phyloP scores from a whole-genome alignment of 2,888 invertebrate genomes.

The Andrena marginata region DNA sequence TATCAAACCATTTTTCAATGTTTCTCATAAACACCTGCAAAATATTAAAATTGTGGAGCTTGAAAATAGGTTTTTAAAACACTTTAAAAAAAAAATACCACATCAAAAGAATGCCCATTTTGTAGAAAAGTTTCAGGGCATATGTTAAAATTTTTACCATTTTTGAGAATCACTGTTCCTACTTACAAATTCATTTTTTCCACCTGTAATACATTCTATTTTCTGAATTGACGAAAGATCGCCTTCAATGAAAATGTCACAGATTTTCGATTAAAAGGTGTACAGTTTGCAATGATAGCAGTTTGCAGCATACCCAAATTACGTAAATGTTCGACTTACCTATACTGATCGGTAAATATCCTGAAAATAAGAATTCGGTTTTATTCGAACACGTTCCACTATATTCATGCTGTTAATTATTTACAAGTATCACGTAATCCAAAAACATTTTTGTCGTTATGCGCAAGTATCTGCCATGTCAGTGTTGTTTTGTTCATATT shows the following conservation, averaged over 20 bases:
- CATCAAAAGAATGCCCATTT: not conserved
- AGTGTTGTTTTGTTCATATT: not conserved
- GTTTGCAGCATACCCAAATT: slow-evolving; percentile 48
- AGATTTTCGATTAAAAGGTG: not conserved
- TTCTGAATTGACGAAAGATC: not conserved
- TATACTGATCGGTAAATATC: slow-evolving; percentile 84
- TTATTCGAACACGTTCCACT: slow-evolving; percentile 79
- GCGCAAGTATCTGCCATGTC: slow-evolving; percentile 2
- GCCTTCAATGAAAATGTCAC: not conserved
- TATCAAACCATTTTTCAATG: too few species aligned
- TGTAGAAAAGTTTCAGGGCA: not conserved
- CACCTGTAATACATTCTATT: not conserved
- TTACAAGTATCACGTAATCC: slow-evolving; percentile 47
- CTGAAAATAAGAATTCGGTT: slow-evolving; percentile 82
- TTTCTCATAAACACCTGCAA: too few species aligned
- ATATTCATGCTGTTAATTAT: slow-evolving; percentile 76
- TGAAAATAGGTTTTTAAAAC: too few species aligned
- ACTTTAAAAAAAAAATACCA: too few species aligned
- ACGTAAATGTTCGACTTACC: slow-evolving; percentile 80
- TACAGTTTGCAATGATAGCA: slow-evolving; percentile 39
- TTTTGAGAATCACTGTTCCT: not conserved
- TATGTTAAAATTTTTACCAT: not conserved
- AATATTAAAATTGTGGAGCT: too few species aligned
- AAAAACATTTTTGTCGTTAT: not conserved
- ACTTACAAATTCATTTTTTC: not conserved